Evolutionary conservation across 1,140 invertebrate genomes (phyloP), one percentile per base, ranked within the genome.

Genomic region (Tetranychus urticae): DNA sequence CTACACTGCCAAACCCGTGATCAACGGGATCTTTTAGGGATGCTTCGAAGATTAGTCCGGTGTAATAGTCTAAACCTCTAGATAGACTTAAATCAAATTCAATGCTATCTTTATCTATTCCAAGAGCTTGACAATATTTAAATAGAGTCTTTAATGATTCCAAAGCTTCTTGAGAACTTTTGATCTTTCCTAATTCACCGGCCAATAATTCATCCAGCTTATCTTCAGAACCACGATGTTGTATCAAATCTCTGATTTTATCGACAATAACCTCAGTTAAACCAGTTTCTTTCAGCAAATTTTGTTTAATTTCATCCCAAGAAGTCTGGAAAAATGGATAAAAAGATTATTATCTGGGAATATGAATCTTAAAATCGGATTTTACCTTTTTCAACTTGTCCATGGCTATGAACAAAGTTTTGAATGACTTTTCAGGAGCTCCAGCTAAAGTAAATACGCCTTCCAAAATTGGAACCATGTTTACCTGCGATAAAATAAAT

Each of bases 21-120:
- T 65, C 12, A 42, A 42, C 39, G 5, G 5, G 39, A 52, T 63
- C 50, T 68, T 80, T 80, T 48, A 97, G 76, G 61, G 96, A 78
- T 64, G 88, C 92, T 80, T 99, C 96, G 76, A 90, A 99, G 68
- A 99, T 99, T 52, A 97, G 81, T 54, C 93, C 96, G 12, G 96
- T 99, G 68, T 99, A 99, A 73, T 99, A 99, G 76, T 99, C 96
- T 46, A 99, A 76, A 3, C 96, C 96, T 74, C 96, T 79, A 0
- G 96, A 96, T 39, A 99, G 75, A 72, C 93, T 97, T 63, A 98
- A 75, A 74, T 99, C 93, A 72, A 98, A 97, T 14, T 47, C 58
- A 55, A 66, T 35, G 6, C 33, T 31, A 36, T 64, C 14, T 31
- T 50, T 39, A 6, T 42, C 39, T 45, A 68, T 59, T 56, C 65